Base-by-base conservation (phyloP, 1,140 invertebrate genomes). In the Eufriesea mexicana region DNA sequence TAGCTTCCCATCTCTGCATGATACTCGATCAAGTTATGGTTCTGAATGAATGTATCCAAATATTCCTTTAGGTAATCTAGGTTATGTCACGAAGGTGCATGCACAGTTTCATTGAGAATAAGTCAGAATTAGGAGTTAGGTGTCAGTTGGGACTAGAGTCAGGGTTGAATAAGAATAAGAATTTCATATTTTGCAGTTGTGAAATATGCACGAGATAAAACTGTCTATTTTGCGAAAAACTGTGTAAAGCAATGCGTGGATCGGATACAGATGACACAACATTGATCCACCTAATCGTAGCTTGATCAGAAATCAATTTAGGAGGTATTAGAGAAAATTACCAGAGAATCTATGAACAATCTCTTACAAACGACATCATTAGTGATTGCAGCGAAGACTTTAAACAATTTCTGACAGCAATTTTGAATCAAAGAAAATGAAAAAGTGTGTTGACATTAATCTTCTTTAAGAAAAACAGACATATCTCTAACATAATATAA, bases 241-340 rank as follows among this genome's bases (percentile, higher is more conserved):
- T 99, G 9, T 96, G 99, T 91, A 96, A 97, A 89, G 96, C 97
- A 5, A 98, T 99, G 97, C 96, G 96, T 78, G 97, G 97, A 49
- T 93, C 97, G 72, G 98, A 98, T 75, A 99, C 98, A 0, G 96
- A 97, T 86, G 98, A 99, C 91, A 95, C 96, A 5, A 97, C 97
- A 76, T 94, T 99, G 70, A 98, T 99, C 84, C 96, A 98, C 83
- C 96, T 99, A 64, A 95, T 99, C 79, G 97, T 98, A 4, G 96
- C 97, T 1, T 95, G 98, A 80, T 97, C 96, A 85, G 98, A 99
- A 96, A 96, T 98, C 49, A 98, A 99, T 94, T 94, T 99, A 91
- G 96, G 95, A 0, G 96, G 98, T 84, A 98, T 99, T 84, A 98
- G 98, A 90, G 96, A 97, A 35, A 96, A 96, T 72, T 98, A 97